Conservation (phyloP, 2,797 vertebrate species). For the Caiman crocodilus region DNA sequence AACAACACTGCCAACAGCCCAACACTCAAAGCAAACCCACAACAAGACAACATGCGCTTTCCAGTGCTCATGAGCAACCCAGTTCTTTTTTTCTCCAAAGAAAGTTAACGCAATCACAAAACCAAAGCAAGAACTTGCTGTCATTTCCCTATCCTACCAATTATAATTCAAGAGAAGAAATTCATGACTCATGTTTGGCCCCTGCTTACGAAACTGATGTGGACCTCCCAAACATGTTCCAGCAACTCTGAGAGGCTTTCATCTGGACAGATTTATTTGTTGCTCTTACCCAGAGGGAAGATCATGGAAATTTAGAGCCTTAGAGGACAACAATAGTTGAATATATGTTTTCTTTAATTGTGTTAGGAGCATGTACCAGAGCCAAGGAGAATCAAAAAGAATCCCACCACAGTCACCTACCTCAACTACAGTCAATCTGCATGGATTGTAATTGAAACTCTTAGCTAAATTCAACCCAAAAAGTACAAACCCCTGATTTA, state of each 20-base stretch:
- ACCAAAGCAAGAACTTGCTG: neutral
- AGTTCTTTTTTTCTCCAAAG: neutral
- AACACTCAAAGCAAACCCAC: neutral
- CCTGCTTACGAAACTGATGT: neutral
- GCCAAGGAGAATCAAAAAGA: neutral
- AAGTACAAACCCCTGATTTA: slow-evolving; percentile 55
- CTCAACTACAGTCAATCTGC: neutral
- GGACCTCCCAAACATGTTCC: neutral
- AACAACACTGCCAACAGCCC: neutral
- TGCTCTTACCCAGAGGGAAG: neutral
- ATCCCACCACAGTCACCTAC: neutral
- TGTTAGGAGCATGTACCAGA: neutral
- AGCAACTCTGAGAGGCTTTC: neutral
- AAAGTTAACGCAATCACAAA: accelerated
- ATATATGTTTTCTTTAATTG: neutral
- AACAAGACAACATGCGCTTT: neutral
- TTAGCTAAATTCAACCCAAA: neutral
- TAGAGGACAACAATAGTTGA: neutral
- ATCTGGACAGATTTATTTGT: neutral
- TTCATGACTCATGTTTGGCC: neutral
- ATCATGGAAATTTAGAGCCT: neutral
- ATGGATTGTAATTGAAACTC: neutral
- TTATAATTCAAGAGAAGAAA: neutral
- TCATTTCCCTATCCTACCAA: neutral
- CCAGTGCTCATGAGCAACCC: neutral